Evolutionary conservation across 2,113 vertebrate species (phyloP).

Genomic region (Amazona vittata): DNA sequence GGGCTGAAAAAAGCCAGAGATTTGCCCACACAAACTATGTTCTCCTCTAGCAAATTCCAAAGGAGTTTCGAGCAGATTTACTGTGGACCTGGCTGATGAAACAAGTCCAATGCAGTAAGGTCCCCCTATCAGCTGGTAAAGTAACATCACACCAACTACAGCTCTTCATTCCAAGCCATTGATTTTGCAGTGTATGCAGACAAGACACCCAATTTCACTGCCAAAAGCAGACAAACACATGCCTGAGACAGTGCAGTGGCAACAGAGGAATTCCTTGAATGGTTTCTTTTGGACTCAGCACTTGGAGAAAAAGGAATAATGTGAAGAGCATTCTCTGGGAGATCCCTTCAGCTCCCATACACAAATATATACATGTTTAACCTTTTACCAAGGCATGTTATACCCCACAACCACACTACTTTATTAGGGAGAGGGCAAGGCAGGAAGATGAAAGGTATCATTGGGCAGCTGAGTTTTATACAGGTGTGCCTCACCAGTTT

Average conservation of each 20-base stretch:
- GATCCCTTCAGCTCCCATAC: neutral
- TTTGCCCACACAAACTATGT: neutral
- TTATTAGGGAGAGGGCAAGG: neutral
- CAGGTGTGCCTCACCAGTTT: neutral
- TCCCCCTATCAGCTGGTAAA: neutral
- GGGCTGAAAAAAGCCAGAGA: neutral
- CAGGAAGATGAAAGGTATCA: neutral
- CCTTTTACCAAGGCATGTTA: neutral
- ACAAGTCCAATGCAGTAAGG: neutral
- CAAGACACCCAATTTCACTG: neutral
- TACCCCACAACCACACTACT: neutral
- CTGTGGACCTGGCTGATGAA: neutral
- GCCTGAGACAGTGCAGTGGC: neutral
- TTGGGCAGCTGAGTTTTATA: neutral
- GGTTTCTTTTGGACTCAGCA: neutral
- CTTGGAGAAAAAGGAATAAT: neutral
- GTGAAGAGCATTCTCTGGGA: neutral
- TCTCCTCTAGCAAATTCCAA: neutral
- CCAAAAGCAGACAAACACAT: neutral
- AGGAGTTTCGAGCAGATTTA: neutral
- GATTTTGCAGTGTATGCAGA: neutral
- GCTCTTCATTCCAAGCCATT: neutral
- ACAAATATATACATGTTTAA: neutral
- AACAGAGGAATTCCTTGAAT: neutral
- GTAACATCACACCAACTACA: neutral